Conservation (phyloP, 2,113 vertebrate species). For the Carollia perspicillata region DNA sequence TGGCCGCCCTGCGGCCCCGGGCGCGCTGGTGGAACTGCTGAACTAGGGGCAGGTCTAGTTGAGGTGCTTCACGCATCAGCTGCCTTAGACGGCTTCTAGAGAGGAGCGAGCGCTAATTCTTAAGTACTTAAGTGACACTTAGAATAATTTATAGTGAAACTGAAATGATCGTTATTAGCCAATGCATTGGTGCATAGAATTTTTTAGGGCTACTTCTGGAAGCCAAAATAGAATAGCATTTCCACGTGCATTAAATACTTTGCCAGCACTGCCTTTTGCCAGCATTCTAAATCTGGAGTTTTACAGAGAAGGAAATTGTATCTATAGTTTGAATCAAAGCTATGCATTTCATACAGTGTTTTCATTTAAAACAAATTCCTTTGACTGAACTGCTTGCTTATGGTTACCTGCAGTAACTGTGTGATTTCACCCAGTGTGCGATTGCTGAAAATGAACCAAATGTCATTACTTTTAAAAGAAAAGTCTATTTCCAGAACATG, state of each 20-base stretch:
- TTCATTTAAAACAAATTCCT: constrained; percentile 44
- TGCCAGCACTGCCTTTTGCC: constrained; percentile 72
- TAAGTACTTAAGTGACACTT: constrained; percentile 70
- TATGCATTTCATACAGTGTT: constrained; percentile 46
- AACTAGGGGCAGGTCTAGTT: constrained; percentile 63
- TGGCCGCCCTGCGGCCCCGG: background rate
- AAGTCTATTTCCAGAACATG: constrained; percentile 53
- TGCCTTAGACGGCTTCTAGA: constrained; percentile 68
- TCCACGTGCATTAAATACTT: constrained; percentile 53
- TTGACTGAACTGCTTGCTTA: constrained; percentile 9
- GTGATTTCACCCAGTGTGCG: constrained; percentile 28
- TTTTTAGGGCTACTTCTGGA: constrained; percentile 64
- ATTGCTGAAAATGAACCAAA: constrained; percentile 57
- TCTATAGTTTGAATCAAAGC: constrained; percentile 52
- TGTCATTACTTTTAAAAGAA: constrained; percentile 43
- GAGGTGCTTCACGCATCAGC: constrained; percentile 67
- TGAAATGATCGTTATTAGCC: constrained; percentile 67
- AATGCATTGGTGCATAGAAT: constrained; percentile 66
- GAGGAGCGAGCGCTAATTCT: constrained; percentile 32
- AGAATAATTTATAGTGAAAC: constrained; percentile 76
- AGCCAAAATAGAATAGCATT: constrained; percentile 61
- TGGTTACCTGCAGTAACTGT: background rate
- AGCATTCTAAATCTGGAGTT: constrained; percentile 45
- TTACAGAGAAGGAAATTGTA: constrained; percentile 24
- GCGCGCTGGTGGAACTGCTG: background rate